Evolutionary conservation across 1,140 invertebrate genomes (phyloP).

Genomic region (Apis dorsata): DNA sequence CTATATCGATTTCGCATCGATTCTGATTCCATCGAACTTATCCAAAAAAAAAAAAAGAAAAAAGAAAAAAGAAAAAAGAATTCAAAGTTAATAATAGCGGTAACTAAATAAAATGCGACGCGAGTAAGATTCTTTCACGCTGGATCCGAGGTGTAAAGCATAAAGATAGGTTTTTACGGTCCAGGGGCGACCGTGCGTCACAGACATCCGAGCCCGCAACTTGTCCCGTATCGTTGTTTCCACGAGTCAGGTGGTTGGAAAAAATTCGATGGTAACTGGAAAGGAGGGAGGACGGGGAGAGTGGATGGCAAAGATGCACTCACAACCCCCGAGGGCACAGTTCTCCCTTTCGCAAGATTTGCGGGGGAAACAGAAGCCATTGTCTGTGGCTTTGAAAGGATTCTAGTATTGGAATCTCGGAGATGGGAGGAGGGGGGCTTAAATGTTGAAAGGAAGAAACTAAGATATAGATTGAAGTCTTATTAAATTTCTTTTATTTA

Average conservation of each 20-base stretch:
- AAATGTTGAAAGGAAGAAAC: neutral
- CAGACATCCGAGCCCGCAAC: conserved; percentile 26
- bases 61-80: too few relatives aligned
- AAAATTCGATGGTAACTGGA: conserved; percentile 19
- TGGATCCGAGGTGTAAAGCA: conserved; percentile 44
- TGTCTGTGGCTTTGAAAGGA: neutral
- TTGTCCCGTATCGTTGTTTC: conserved; percentile 7
- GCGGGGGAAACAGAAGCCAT: neutral
- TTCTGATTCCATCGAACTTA: neutral
- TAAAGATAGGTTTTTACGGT: conserved; percentile 63
- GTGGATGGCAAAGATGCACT: conserved; percentile 11
- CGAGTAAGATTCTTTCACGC: neutral
- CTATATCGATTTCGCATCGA: neutral
- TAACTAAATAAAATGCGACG: neutral
- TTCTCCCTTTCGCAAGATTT: conserved; percentile 19
- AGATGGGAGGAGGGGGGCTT: too few relatives aligned
- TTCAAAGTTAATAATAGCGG: too few relatives aligned
- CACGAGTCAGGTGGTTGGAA: neutral
- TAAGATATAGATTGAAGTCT: neutral
- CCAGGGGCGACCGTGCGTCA: conserved; percentile 34
- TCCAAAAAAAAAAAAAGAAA: neutral
- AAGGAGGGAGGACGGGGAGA: neutral
- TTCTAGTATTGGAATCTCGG: conserved; percentile 12
- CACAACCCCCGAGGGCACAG: conserved; percentile 39
- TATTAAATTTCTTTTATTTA: too few relatives aligned